Conservation (phyloP, 2,888 invertebrate species). For the Pterostichus niger region DNA sequence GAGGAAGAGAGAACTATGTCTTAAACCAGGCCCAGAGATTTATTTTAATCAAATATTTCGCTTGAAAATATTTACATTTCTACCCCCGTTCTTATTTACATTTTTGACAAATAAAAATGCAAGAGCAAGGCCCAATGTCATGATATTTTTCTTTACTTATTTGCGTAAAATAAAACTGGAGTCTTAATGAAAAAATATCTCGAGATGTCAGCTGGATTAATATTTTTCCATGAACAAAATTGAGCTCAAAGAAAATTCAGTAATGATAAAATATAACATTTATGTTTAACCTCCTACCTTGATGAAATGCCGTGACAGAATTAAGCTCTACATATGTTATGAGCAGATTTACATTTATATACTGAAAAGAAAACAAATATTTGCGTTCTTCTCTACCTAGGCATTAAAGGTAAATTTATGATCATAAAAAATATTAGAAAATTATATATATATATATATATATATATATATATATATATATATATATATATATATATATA, state of each 20-base stretch:
- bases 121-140: conserved; percentile 18
- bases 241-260: conserved; percentile 50
- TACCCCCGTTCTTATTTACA: conserved; percentile 36
- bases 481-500: too few relatives aligned
- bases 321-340: conserved; percentile 4
- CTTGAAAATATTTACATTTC: conserved; percentile 44
- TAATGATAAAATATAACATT: conserved; percentile 56
- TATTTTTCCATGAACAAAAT: conserved; percentile 45
- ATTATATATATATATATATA: too few relatives aligned
- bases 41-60: conserved; percentile 51
- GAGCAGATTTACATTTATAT: conserved; percentile 17
- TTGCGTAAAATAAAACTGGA: conserved; percentile 49
- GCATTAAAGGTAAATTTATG: too few relatives aligned
- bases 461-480: too few relatives aligned
- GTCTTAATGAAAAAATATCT: conserved; percentile 58
- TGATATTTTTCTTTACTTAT: conserved; percentile 60
- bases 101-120: conserved; percentile 58
- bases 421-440: too few relatives aligned
- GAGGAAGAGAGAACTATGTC: not conserved
- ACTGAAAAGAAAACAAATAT: conserved; percentile 5
- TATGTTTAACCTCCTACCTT: conserved; percentile 28
- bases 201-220: conserved; percentile 46
- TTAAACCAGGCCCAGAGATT: conserved; percentile 25
- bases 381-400: not conserved
- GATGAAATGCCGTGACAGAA: conserved; percentile 29